phyloP scores from a whole-genome alignment of 2,113 vertebrate genomes.

The Sturnira hondurensis region DNA sequence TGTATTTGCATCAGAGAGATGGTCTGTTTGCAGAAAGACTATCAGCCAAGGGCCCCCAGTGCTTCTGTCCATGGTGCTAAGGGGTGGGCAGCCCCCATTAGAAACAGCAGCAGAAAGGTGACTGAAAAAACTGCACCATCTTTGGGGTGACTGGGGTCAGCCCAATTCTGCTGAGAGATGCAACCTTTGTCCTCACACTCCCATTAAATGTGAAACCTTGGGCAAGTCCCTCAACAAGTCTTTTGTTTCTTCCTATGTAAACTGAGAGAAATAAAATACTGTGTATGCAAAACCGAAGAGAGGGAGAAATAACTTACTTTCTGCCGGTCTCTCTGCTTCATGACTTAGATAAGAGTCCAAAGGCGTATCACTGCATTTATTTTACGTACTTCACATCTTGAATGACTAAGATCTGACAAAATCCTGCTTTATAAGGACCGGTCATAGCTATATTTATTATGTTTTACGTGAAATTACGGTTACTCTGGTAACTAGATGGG shows the following conservation, averaged over 20 bases:
- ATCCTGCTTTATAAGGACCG: neutral
- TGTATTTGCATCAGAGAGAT: neutral
- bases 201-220: neutral
- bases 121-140: neutral
- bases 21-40: neutral
- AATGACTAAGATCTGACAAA: neutral
- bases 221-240: neutral
- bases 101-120: neutral
- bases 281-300: neutral
- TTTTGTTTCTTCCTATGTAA: neutral
- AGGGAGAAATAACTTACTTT: neutral
- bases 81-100: neutral
- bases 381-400: neutral
- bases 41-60: neutral
- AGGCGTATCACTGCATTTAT: neutral
- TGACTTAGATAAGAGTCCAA: neutral
- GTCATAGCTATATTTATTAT: neutral
- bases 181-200: neutral
- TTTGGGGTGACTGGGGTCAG: neutral
- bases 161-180: neutral
- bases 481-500: neutral
- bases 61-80: conserved; percentile 22
- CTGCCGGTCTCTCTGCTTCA: neutral
- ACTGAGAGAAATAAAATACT: neutral
- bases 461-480: neutral